phyloP scores from a whole-genome alignment of 2,888 invertebrate genomes.

The Bembecia ichneumoniformis region DNA sequence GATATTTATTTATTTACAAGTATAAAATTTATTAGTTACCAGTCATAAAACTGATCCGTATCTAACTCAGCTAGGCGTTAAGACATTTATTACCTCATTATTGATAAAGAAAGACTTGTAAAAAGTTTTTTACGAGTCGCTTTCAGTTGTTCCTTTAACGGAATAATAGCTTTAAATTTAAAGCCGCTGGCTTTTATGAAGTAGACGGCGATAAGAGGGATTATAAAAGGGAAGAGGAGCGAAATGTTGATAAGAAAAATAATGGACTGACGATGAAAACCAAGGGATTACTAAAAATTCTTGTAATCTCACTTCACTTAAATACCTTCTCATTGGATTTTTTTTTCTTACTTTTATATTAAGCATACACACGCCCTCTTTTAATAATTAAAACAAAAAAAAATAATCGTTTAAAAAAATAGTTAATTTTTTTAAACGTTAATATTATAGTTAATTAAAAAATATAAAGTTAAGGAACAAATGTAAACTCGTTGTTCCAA shows the following conservation, averaged over 20 bases:
- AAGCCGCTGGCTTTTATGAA: slow-evolving; percentile 53
- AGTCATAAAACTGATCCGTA: background rate
- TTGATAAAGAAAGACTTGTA: slow-evolving; percentile 31
- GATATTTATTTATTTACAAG: too few relatives aligned
- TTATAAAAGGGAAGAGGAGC: slow-evolving; percentile 53
- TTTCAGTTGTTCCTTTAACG: slow-evolving; percentile 38
- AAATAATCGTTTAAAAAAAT: too few relatives aligned
- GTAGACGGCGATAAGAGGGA: slow-evolving; percentile 54
- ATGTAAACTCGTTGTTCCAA: too few relatives aligned
- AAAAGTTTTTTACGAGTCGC: slow-evolving; percentile 44
- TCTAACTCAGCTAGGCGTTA: slow-evolving; percentile 1
- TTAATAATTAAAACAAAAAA: too few relatives aligned
- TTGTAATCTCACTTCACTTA: slow-evolving; percentile 16
- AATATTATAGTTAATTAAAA: too few relatives aligned
- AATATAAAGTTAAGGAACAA: too few relatives aligned
- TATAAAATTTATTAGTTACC: too few relatives aligned
- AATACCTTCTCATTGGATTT: background rate
- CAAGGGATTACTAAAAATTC: slow-evolving; percentile 31
- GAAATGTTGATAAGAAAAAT: slow-evolving; percentile 53
- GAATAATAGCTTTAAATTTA: slow-evolving; percentile 53
- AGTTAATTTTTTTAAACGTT: too few relatives aligned
- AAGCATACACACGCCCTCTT: too few relatives aligned
- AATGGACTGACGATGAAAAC: slow-evolving; percentile 50
- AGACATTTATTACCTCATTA: slow-evolving; percentile 22
- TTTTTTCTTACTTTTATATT: too few relatives aligned